phyloP scores from a whole-genome alignment of 2,797 vertebrate species.

The Ispidina lecontei region DNA sequence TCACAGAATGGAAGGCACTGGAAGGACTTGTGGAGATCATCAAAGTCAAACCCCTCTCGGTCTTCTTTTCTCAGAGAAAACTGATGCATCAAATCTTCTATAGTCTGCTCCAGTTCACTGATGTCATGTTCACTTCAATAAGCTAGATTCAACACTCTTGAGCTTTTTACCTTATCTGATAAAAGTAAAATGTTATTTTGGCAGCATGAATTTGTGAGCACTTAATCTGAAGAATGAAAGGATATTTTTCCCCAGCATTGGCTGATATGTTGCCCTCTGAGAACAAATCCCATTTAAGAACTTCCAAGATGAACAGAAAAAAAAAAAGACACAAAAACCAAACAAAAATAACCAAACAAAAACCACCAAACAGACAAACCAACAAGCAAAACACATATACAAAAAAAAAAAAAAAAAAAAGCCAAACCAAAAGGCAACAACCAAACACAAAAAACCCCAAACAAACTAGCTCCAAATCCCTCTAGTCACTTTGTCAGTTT shows the following conservation, averaged over 20 bases:
- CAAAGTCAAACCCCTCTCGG: too few species aligned
- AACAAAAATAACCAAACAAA: background rate
- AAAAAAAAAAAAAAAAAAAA: accelerated
- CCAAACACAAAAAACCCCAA: too few species aligned
- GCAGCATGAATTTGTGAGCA: background rate
- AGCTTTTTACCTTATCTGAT: background rate
- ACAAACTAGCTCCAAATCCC: background rate
- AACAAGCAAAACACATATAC: too few species aligned
- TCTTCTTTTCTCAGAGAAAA: background rate
- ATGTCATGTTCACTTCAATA: background rate
- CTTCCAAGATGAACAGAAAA: background rate
- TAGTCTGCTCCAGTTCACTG: background rate
- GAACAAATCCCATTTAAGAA: background rate
- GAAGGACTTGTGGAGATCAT: background rate
- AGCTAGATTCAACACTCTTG: background rate
- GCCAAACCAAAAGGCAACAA: too few species aligned
- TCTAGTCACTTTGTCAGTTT: background rate
- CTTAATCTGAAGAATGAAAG: background rate
- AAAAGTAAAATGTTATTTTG: background rate
- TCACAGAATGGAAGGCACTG: background rate
- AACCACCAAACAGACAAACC: too few species aligned
- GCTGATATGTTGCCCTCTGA: background rate
- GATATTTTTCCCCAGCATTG: background rate
- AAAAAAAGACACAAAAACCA: accelerated
- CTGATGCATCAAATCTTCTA: background rate